Evolutionary conservation across 1,140 invertebrate species (phyloP).

Genomic region (Camponotus vicinus): DNA sequence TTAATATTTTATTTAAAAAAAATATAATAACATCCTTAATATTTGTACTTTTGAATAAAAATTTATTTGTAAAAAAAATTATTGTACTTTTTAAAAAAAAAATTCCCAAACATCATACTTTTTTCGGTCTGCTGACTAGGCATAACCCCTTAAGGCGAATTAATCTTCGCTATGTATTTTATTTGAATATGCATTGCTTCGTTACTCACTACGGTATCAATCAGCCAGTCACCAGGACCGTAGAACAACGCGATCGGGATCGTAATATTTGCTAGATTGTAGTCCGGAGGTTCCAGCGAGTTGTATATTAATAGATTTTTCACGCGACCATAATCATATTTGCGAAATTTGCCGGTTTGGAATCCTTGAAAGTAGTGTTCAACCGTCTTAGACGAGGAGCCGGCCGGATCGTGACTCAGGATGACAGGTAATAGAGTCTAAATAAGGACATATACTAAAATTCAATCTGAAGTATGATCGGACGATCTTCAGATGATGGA

Average conservation of each 20-base stretch:
- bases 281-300: constrained; percentile 88
- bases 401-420: constrained; percentile 91
- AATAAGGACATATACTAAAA: not conserved
- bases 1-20: too few relatives aligned
- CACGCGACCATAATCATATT: constrained; percentile 89
- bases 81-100: too few relatives aligned
- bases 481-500: constrained; percentile 68
- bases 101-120: too few relatives aligned
- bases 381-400: constrained; percentile 91
- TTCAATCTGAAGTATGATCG: constrained; percentile 84
- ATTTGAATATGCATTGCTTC: not conserved
- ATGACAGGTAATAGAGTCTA: constrained; percentile 90
- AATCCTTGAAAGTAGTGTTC: constrained; percentile 90
- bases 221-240: constrained; percentile 91
- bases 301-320: constrained; percentile 88
- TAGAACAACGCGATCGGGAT: constrained; percentile 90
- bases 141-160: not conserved
- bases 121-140: too few relatives aligned
- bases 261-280: constrained; percentile 89
- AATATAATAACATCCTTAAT: too few relatives aligned
- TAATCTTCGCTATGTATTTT: not conserved
- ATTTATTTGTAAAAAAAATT: too few relatives aligned
- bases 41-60: too few relatives aligned
- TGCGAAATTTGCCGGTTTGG: constrained; percentile 87
- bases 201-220: constrained; percentile 85